Evolutionary conservation across 2,888 invertebrate species (phyloP).

Genomic region (Fragum fragum): DNA sequence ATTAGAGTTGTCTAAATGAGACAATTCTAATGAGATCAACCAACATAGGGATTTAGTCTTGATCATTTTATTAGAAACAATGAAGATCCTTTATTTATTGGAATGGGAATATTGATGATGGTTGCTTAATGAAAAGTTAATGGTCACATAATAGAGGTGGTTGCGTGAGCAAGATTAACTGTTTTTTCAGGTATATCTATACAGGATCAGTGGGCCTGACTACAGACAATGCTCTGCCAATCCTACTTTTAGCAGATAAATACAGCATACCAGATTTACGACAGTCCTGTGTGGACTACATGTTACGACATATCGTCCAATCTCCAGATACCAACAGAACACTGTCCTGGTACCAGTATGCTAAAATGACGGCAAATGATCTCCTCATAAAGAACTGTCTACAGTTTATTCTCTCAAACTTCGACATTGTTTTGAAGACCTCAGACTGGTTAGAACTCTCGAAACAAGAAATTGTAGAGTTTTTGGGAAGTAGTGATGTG

Average conservation of each 20-base stretch:
- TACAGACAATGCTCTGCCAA: constrained; percentile 77
- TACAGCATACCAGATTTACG: constrained; percentile 81
- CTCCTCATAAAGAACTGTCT: constrained; percentile 77
- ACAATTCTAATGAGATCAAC: no score
- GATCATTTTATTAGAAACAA: no score
- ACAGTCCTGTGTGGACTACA: constrained; percentile 79
- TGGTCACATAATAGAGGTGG: no score
- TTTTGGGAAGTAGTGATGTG: constrained; percentile 79
- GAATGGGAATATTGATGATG: no score
- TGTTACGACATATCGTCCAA: constrained; percentile 81
- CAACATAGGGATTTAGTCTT: no score
- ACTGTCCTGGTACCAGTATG: constrained; percentile 82
- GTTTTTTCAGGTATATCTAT: constrained; percentile 80
- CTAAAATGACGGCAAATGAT: constrained; percentile 77
- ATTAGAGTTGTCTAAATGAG: no score
- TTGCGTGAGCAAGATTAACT: no score
- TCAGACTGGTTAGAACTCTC: constrained; percentile 79
- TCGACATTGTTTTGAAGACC: constrained; percentile 78
- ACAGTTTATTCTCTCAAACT: constrained; percentile 81
- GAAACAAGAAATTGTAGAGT: constrained; percentile 74
- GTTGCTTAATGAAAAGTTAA: no score
- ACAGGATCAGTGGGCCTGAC: constrained; percentile 75
- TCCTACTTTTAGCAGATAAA: constrained; percentile 80
- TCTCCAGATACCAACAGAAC: constrained; percentile 81
- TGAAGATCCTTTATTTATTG: no score